Evolutionary conservation across 2,888 invertebrate species (phyloP), one percentile per base, ranked within the genome.

Genomic region (Lissocephala sabroskyi): DNA sequence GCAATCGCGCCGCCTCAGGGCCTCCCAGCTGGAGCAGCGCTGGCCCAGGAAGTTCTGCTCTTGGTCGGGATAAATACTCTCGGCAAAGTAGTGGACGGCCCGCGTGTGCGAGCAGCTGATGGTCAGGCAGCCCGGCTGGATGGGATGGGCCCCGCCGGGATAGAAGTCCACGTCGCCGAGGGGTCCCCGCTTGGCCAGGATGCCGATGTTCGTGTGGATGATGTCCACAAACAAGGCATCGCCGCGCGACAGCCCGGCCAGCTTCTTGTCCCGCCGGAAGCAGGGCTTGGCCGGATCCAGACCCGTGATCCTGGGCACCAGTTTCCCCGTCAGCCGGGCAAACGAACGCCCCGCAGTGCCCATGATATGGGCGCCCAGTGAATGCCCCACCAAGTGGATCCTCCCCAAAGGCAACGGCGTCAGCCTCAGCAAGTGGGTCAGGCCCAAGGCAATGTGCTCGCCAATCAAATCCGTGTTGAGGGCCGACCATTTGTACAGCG

Each of bases 271-370:
- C 14, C 73, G 59, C 2, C 75, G 70, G 46, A 84, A 83, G 29
- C 82, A 84, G 11, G 82, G 83, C 35, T 81, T 82, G 2, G 84
- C 84, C 2, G 84, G 84, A 68, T 84, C 84, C 14, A 84, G 56
- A 5, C 80, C 84, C 1, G 83, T 84, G 29, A 84, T 82, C 10
- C 82, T 75, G 7, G 74, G 68, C 16, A 84, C 64, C 7, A 60
- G 16, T 7, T 52, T 45, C 3, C 80, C 79, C 1, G 84, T 81
- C 2, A 76, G 42, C 1, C 59, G 50, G 26, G 52, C 62, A 36
- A 82, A 84, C 10, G 65, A 62, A 9, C 81, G 71, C 0, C 81
- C 84, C 4, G 82, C 82, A 1, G 62, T 45, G 11, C 84, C 83
- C 64, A 77, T 74, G 23, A 84, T 82, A 42, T 84, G 84, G 1